These are phyloP conservation scores for Amblyjoppa proteus DNA, from an alignment of 2,888 invertebrate genomes.

Conservation along the genomic window DNA sequence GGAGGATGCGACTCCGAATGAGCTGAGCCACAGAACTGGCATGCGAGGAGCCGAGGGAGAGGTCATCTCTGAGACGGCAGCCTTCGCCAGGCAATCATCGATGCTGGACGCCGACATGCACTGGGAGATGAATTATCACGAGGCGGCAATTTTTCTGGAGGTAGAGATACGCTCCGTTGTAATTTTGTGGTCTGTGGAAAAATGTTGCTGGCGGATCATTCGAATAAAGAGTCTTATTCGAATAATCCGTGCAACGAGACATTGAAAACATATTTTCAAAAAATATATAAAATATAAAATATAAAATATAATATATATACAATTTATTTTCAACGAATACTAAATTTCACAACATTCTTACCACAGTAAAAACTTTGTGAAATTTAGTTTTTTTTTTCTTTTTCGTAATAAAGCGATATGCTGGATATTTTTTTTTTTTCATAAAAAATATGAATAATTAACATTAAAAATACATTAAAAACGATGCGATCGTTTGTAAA, in stretches of 20 bases:
- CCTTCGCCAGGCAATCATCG: constrained; percentile 76
- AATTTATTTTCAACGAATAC: too few species aligned
- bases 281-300: too few species aligned
- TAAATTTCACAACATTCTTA: too few species aligned
- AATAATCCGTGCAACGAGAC: not conserved
- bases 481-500: too few species aligned
- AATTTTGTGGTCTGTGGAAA: too few species aligned
- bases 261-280: not conserved
- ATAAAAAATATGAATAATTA: too few species aligned
- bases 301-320: too few species aligned
- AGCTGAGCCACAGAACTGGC: constrained; percentile 75
- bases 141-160: constrained; percentile 95
- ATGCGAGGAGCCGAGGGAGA: constrained; percentile 71
- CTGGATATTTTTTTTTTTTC: too few species aligned
- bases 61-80: constrained; percentile 78
- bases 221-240: not conserved
- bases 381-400: too few species aligned
- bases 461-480: not conserved
- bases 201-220: not conserved
- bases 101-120: constrained; percentile 85
- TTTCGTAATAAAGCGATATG: too few species aligned
- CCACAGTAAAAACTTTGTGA: too few species aligned
- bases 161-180: constrained; percentile 82
- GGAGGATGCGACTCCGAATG: constrained; percentile 75
- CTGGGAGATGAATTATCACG: constrained; percentile 96